phyloP scores from a whole-genome alignment of 2,113 vertebrate species.

The Coptodon rendalli region DNA sequence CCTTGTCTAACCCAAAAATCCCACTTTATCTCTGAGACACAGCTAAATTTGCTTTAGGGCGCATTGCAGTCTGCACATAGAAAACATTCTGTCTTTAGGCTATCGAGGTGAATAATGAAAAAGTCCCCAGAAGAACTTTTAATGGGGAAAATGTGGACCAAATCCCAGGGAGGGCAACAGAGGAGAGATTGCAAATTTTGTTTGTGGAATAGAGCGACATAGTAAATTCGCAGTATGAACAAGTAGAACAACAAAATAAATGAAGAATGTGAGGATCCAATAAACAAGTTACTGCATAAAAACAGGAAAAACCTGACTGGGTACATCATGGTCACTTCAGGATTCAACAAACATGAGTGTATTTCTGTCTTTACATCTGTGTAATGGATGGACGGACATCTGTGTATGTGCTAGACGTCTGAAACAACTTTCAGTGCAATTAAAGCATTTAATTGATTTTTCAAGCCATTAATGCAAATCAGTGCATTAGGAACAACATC shows the following conservation, averaged over 20 bases:
- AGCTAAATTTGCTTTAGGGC: neutral
- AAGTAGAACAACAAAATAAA: neutral
- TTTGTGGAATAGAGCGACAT: neutral
- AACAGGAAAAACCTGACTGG: neutral
- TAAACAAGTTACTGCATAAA: neutral
- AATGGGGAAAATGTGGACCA: neutral
- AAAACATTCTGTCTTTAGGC: neutral
- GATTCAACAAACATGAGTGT: conserved; percentile 14
- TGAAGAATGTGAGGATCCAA: neutral
- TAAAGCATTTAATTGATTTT: conserved; percentile 34
- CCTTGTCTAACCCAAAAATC: neutral
- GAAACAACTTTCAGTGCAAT: conserved; percentile 14
- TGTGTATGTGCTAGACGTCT: conserved; percentile 21
- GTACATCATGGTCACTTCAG: neutral
- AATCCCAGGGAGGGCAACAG: neutral
- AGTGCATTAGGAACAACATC: neutral
- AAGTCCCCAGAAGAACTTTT: neutral
- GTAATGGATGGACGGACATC: neutral
- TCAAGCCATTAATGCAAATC: conserved; percentile 31
- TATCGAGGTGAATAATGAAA: neutral
- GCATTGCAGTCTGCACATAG: neutral
- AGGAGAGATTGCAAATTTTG: neutral
- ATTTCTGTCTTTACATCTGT: neutral
- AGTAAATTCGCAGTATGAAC: neutral
- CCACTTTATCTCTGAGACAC: neutral